Base-by-base conservation (phyloP, 1,140 invertebrate species). In the Drosophila kepulauana region DNA sequence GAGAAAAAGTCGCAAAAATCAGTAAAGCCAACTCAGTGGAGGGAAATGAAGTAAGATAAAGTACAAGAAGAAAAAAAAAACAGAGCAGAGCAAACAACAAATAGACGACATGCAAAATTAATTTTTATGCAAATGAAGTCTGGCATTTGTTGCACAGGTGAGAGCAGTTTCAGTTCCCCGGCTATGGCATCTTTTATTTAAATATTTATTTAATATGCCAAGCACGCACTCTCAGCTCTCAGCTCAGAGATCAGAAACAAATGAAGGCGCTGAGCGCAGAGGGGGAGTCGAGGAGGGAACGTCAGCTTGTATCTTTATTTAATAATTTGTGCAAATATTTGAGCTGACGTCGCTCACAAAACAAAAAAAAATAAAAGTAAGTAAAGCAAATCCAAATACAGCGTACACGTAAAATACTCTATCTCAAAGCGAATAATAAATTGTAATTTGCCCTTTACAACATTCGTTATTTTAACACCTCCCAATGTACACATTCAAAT, bases 31-130 rank as follows among this genome's bases (percentile, higher is more conserved):
- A 70, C 68, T 74, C 78, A 75, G 63, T 49, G 46, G 75, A 78
- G 65, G 61, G 65, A 72, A 54, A 30, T 56, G 45, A 58, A 73
- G 48, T 57, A 49, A 46, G 49, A 20, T 49, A 49, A 49, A 25
- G 20, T 25, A 25, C 20, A 25, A 20, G 20, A 45, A 49, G 43
- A 59, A 25, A 59, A 49, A 59, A 59, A 25, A 59, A n/a, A 33
- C 25, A 46, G 25, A 59, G 38, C 15, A 48, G 13, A 54, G 25
- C 46, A 68, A 79, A 69, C 74, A 86, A 85, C 80, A 81, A 88
- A 87, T 86, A 90, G 75, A 87, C 70, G 85, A 79, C 78, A 89
- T 89, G 85, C 85, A 89, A 89, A 86, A 89, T 89, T 89, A 90
- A 89, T 89, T 89, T 91, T 89, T 86, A 91, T 88, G 79, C 79